A percentile compares a stretch with the other conserved stretches of the same genome.
Evolutionary conservation across 2,888 invertebrate genomes (phyloP).

Genomic region (Nebria brevicollis): DNA sequence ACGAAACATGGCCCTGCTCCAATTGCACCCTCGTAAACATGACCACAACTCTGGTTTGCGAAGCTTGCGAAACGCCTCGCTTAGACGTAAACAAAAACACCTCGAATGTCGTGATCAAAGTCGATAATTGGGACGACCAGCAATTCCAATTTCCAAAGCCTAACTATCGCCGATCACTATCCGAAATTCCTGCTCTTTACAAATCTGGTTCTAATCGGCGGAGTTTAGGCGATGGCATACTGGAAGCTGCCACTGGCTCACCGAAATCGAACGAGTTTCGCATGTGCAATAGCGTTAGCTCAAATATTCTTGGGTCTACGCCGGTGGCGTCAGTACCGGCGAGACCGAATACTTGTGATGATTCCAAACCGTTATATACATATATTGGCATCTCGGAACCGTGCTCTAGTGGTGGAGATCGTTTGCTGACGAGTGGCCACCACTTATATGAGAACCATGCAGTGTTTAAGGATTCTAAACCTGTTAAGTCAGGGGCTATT

Average conservation of each 20-base stretch:
- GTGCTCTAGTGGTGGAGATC: slow-evolving; percentile 24
- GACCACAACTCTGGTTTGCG: slow-evolving; percentile 73
- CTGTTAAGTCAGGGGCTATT: slow-evolving; percentile 27
- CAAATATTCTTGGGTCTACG: slow-evolving; percentile 39
- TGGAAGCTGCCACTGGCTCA: slow-evolving; percentile 58
- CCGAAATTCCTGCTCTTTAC: slow-evolving; percentile 60
- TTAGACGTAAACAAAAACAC: slow-evolving; percentile 61
- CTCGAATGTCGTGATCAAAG: slow-evolving; percentile 64
- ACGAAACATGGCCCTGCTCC: slow-evolving; percentile 75
- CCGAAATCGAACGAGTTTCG: slow-evolving; percentile 51
- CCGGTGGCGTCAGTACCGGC: neutral
- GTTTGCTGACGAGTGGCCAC: slow-evolving; percentile 53
- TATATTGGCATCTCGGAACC: slow-evolving; percentile 62
- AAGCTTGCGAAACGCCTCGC: slow-evolving; percentile 77
- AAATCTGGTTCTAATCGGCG: slow-evolving; percentile 57
- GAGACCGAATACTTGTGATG: slow-evolving; percentile 35
- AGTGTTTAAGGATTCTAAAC: slow-evolving; percentile 35
- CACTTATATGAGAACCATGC: slow-evolving; percentile 61
- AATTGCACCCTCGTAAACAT: slow-evolving; percentile 82
- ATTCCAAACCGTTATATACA: slow-evolving; percentile 56
- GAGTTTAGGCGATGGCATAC: slow-evolving; percentile 58
- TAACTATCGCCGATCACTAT: slow-evolving; percentile 64
- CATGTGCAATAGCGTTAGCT: slow-evolving; percentile 45
- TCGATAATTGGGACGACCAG: slow-evolving; percentile 62
- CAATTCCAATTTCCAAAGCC: slow-evolving; percentile 57